Evolutionary conservation across 1,140 invertebrate genomes (phyloP).

Genomic region (Penaeus indicus): DNA sequence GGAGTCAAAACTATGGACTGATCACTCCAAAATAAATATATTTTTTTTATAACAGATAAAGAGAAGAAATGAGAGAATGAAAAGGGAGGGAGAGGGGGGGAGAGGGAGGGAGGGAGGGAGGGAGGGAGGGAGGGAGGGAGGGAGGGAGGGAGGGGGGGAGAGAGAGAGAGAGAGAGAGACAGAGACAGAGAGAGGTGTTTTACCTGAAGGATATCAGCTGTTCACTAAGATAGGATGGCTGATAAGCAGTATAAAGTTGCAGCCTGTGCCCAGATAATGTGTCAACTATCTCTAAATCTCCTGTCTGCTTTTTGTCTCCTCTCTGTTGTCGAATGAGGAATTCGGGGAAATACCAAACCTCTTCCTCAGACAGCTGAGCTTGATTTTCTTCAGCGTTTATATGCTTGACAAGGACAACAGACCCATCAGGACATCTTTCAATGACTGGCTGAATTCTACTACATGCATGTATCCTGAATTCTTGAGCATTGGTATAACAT

Average conservation of each 20-base stretch:
- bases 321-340: conserved; percentile 23
- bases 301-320: background rate
- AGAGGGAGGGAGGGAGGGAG: too few relatives aligned
- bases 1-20: too few relatives aligned
- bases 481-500: conserved; percentile 42
- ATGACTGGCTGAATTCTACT: conserved; percentile 20
- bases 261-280: conserved; percentile 33
- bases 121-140: too few relatives aligned
- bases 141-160: too few relatives aligned
- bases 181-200: background rate
- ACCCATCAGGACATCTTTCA: conserved; percentile 28
- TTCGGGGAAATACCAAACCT: conserved; percentile 46
- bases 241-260: conserved; percentile 28
- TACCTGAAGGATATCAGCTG: conserved; percentile 53
- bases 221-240: conserved; percentile 41
- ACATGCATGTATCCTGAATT: conserved; percentile 39
- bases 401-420: conserved; percentile 19
- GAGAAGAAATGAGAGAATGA: too few relatives aligned
- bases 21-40: too few relatives aligned
- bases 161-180: background rate
- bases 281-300: conserved; percentile 35
- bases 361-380: conserved; percentile 7
- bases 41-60: too few relatives aligned
- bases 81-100: too few relatives aligned
- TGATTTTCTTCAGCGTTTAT: background rate